Conservation (phyloP, 2,113 vertebrate species). For the Planiliza haematocheilus region DNA sequence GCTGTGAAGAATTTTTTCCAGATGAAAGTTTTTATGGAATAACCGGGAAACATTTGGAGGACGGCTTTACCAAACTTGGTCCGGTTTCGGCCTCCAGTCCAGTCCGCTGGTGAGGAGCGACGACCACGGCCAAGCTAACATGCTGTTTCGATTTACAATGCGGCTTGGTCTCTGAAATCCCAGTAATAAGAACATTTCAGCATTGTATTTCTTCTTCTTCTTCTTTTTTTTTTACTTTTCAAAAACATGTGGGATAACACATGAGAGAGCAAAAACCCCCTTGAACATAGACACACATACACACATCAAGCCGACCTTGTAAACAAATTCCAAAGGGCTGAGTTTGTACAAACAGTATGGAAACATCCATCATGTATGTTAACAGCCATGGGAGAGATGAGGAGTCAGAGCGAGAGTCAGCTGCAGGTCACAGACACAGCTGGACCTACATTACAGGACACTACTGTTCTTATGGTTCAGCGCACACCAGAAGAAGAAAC, state of each 20-base stretch:
- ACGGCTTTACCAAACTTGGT: constrained; percentile 41
- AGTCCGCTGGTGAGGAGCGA: constrained; percentile 21
- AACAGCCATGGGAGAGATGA: constrained; percentile 35
- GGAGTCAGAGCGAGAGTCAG: constrained; percentile 35
- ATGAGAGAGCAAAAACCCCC: constrained; percentile 39
- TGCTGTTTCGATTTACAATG: constrained; percentile 53
- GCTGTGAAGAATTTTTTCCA: constrained; percentile 78
- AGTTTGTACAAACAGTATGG: constrained; percentile 53
- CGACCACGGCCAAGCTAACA: constrained; percentile 35
- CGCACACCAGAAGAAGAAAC: too few relatives aligned
- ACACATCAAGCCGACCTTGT: constrained; percentile 21
- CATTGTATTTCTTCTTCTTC: constrained; percentile 24
- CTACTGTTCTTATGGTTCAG: constrained; percentile 7
- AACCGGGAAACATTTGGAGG: constrained; percentile 54
- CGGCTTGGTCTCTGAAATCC: constrained; percentile 29
- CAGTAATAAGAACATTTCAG: constrained; percentile 34
- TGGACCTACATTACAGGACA: constrained; percentile 11
- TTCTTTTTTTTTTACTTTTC: constrained; percentile 22
- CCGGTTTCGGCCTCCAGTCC: constrained; percentile 28
- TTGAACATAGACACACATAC: not conserved
- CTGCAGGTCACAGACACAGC: constrained; percentile 36
- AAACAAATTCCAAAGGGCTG: constrained; percentile 67
- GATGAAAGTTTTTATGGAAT: constrained; percentile 76
- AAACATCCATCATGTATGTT: constrained; percentile 49
- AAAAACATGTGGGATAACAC: constrained; percentile 39